Percentiles rank a stretch among this genome's conserved stretches.
Conservation (phyloP, 2,888 invertebrate genomes). For the Lamellibrachia columna region DNA sequence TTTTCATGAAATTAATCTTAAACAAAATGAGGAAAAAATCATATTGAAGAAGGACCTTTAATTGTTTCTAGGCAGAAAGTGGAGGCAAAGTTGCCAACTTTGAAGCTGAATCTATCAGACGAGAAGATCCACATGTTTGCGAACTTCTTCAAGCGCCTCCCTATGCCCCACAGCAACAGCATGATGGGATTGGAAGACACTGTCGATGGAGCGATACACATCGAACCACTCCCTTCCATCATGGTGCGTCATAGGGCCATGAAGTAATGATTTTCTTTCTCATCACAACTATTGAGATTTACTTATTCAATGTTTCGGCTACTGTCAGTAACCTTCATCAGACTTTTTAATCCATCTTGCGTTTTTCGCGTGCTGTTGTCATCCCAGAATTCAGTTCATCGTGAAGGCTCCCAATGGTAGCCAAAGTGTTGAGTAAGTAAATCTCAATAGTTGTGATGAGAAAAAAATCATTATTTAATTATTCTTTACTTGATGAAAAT, state of each 20-base stretch:
- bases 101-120: conserved; percentile 82
- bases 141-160: conserved; percentile 72
- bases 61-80: conserved; percentile 75
- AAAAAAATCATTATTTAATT: no score
- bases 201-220: conserved; percentile 45
- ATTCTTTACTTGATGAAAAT: no score
- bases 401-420: no score
- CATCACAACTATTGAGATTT: not conserved
- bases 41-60: not conserved
- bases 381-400: no score
- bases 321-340: not conserved
- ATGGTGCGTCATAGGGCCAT: conserved; percentile 26
- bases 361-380: no score
- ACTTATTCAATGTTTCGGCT: not conserved
- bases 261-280: not conserved
- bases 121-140: conserved; percentile 75
- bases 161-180: conserved; percentile 65
- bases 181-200: conserved; percentile 56
- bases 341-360: no score
- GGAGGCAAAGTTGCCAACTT: conserved; percentile 76
- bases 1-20: no score
- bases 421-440: no score
- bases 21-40: no score
- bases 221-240: conserved; percentile 19
- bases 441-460: no score